Percentiles rank a stretch among this genome's conserved stretches.
phyloP scores from a whole-genome alignment of 2,888 invertebrate species.

The Abrostola tripartita region DNA sequence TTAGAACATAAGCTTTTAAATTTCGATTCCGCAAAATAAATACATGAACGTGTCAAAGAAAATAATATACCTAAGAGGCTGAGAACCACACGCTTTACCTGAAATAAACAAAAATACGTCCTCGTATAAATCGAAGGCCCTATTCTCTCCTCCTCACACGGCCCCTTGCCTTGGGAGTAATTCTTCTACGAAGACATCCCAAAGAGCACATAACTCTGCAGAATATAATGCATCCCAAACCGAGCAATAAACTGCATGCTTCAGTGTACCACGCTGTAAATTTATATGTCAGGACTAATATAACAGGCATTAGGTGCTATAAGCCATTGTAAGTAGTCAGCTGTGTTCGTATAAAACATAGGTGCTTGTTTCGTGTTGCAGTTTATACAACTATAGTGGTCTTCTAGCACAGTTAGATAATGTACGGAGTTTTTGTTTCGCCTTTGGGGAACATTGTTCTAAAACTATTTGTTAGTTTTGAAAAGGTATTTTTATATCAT shows the following conservation, averaged over 20 bases:
- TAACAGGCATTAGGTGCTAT: slow-evolving; percentile 59
- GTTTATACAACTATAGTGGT: slow-evolving; percentile 30
- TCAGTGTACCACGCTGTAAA: slow-evolving; percentile 60
- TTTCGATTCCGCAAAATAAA: too few relatives aligned
- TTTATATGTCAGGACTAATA: slow-evolving; percentile 64
- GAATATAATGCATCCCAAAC: slow-evolving; percentile 70
- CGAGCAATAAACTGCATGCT: slow-evolving; percentile 71
- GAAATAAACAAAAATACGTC: slow-evolving; percentile 38
- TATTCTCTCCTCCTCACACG: slow-evolving; percentile 21
- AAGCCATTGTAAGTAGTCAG: slow-evolving; percentile 25
- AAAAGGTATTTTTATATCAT: too few relatives aligned
- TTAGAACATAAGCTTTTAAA: too few relatives aligned
- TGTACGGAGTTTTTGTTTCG: slow-evolving; percentile 13
- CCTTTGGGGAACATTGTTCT: not conserved
- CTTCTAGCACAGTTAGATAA: not conserved
- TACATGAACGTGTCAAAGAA: not conserved
- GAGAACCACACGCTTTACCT: slow-evolving; percentile 5
- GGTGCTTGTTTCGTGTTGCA: slow-evolving; percentile 20
- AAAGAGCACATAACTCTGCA: slow-evolving; percentile 70
- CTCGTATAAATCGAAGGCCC: slow-evolving; percentile 43
- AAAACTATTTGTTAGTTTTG: too few relatives aligned
- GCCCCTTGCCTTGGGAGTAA: slow-evolving; percentile 73
- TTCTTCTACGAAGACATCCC: slow-evolving; percentile 70
- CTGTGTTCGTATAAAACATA: slow-evolving; percentile 34
- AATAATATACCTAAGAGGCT: not conserved